These are phyloP conservation scores for Elysia chlorotica DNA, from an alignment of 1,140 invertebrate species.

Conservation along the genomic window DNA sequence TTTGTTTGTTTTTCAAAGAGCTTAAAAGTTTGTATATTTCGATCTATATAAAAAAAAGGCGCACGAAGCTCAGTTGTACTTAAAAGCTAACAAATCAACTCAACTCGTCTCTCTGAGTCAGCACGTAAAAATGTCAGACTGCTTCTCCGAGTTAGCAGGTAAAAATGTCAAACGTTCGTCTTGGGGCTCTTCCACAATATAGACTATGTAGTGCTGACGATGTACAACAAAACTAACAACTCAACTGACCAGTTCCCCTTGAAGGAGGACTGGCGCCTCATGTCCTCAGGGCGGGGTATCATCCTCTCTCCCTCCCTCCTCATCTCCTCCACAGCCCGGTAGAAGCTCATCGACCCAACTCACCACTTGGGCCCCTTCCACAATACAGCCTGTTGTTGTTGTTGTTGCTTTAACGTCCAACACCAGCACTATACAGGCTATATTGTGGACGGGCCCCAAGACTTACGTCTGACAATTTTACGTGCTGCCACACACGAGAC, in stretches of 20 bases:
- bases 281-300: conserved; percentile 34
- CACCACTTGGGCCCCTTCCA: no score
- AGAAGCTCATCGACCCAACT: no score
- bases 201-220: not conserved
- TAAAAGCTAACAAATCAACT: not conserved
- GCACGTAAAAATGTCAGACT: not conserved
- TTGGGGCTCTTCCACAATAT: not conserved
- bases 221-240: not conserved
- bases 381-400: no score
- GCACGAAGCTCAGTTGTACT: not conserved
- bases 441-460: no score
- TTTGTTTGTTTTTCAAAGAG: no score
- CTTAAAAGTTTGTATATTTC: no score
- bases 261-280: conserved; percentile 39
- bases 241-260: conserved; percentile 46
- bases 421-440: no score
- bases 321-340: conserved; percentile 50
- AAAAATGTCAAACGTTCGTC: not conserved
- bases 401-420: no score
- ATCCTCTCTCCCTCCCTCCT: conserved; percentile 32
- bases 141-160: not conserved
- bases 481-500: no score
- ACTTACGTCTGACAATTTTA: no score
- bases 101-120: not conserved
- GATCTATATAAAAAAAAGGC: no score